Evolutionary conservation across 2,113 vertebrate genomes (phyloP).

Genomic region (Terrapene triunguis): DNA sequence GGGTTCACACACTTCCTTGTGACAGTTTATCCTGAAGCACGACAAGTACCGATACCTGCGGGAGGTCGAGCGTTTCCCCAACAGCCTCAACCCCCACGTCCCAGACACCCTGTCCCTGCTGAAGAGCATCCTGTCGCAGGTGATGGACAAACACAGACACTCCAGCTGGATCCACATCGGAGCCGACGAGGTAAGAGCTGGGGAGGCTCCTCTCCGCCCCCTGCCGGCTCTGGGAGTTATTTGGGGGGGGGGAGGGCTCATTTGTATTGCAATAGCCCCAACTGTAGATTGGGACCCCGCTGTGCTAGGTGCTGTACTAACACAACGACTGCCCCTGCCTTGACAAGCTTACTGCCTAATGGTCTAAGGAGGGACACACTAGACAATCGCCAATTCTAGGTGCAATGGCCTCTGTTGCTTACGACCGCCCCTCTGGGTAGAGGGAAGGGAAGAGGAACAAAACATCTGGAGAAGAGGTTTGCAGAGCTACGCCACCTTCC

Average conservation of each 20-base stretch:
- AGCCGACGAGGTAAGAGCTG: conserved; percentile 73
- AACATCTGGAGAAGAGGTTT: not conserved
- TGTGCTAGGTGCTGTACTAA: not conserved
- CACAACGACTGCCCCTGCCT: not conserved
- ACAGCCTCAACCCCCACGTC: conserved; percentile 83
- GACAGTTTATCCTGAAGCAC: conserved; percentile 86
- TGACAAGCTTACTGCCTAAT: not conserved
- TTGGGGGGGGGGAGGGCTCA: accelerated
- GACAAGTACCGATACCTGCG: conserved; percentile 78
- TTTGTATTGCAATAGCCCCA: too few relatives aligned
- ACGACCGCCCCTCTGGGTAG: not conserved
- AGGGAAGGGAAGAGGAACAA: not conserved
- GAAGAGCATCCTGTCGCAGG: conserved; percentile 76
- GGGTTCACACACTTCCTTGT: accelerated
- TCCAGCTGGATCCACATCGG: conserved; percentile 81
- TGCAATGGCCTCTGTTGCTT: not conserved
- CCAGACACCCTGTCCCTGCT: conserved; percentile 74
- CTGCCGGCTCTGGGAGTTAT: not conserved
- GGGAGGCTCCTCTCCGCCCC: not conserved
- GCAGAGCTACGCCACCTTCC: not conserved
- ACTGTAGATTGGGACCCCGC: not conserved
- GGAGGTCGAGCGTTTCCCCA: conserved; percentile 82
- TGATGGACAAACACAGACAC: conserved; percentile 78
- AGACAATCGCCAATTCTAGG: not conserved
- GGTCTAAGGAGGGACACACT: not conserved